Conservation (phyloP, 2,888 invertebrate genomes). For the Drosophila sordidula region DNA sequence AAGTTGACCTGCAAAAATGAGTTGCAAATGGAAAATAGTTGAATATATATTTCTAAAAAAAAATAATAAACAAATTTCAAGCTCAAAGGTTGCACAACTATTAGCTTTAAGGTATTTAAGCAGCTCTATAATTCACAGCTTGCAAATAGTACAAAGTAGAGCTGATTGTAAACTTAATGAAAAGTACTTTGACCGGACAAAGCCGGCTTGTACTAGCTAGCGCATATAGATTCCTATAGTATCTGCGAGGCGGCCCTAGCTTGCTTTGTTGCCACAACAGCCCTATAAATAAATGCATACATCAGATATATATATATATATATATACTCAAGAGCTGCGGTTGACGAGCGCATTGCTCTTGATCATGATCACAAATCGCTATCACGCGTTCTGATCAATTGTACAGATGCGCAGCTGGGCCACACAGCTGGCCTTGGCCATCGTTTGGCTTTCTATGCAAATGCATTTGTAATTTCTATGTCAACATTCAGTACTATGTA, state of each 20-base stretch:
- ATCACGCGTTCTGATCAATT: slow-evolving; percentile 59
- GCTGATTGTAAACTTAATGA: not conserved
- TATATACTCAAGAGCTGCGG: slow-evolving; percentile 2
- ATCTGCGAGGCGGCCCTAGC: slow-evolving; percentile 1
- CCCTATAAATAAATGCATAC: slow-evolving; percentile 7
- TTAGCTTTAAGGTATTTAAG: too few relatives aligned
- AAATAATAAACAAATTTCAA: too few relatives aligned
- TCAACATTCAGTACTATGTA: not conserved
- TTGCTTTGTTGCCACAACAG: slow-evolving; percentile 27
- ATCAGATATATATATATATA: not conserved
- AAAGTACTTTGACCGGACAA: not conserved
- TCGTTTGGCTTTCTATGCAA: slow-evolving; percentile 46
- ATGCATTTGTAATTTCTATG: slow-evolving; percentile 11
- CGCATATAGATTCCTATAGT: too few relatives aligned
- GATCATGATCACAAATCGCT: slow-evolving; percentile 44
- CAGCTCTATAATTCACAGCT: too few relatives aligned
- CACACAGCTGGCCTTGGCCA: slow-evolving; percentile 44
- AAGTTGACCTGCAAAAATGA: slow-evolving; percentile 91
- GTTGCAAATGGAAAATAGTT: too few relatives aligned
- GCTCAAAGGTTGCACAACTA: too few relatives aligned
- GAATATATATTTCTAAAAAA: too few relatives aligned
- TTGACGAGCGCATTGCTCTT: slow-evolving; percentile 35
- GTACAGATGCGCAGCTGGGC: slow-evolving; percentile 34
- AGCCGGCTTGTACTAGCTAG: too few relatives aligned
- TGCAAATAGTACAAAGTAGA: too few relatives aligned